Evolutionary conservation across 2,888 invertebrate genomes (phyloP), one percentile per base, ranked within the genome.

Genomic region (Seira musarum): DNA sequence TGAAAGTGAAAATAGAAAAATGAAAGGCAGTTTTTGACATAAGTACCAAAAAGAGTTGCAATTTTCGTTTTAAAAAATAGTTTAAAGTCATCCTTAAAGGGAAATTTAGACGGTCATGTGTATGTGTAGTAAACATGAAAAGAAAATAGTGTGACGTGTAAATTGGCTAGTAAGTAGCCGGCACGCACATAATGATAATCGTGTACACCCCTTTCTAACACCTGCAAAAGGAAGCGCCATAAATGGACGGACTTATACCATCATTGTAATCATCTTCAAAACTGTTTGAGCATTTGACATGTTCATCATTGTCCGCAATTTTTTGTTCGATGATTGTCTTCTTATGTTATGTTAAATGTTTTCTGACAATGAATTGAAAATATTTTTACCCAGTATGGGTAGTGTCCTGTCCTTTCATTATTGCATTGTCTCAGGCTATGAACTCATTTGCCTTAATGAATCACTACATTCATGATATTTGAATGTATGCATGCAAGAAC

Each of bases 201-300:
- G 30, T 70, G 3, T 74, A 73, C 74, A 69, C 80, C 65, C 74
- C 69, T 69, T 69, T 65, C 73, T 66, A 60, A 75, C 80, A 80
- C 80, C 74, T 79, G 64, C 70, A 80, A 80, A 73, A 21, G 10
- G 19, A 69, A 73, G 64, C 25, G 6, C 80, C 80, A 80, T 75
- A 75, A 66, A 75, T 60, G 22, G 49, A 65, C 72, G 74, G 64
- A 3, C n/a, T 70, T n/a, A 72, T 68, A 64, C 71, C 61, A 49
- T 46, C 49, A 30, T 67, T 67, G 40, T 46, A 40, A 78, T 78
- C 71, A 78, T 70, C 15, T 30, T 2, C 49, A 13, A 49, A n/a
- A 10, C 60, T 60, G 2, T 60, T 60, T 60, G 10, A 19, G 60
- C 60, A 1, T 19, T 72, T 79, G 68, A 72, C 79, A 74, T 74